Conservation (phyloP, 2,113 vertebrate genomes). For the Trichechus manatus region DNA sequence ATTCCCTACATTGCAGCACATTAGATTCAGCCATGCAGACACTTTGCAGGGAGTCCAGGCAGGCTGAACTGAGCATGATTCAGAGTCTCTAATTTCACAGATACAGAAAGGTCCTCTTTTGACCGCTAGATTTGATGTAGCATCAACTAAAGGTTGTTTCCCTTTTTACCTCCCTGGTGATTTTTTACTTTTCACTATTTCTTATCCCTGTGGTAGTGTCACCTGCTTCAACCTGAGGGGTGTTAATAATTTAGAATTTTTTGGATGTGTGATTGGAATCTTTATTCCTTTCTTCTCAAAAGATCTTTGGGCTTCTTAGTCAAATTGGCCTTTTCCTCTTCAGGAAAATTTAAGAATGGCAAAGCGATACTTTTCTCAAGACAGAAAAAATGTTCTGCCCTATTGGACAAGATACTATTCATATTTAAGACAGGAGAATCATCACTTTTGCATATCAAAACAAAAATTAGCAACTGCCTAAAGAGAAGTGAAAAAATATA, state of each 20-base stretch:
- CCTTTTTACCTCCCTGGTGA: neutral
- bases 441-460: neutral
- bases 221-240: neutral
- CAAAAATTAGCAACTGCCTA: neutral
- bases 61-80: neutral
- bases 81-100: neutral
- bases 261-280: neutral
- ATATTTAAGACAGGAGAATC: neutral
- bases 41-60: neutral
- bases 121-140: neutral
- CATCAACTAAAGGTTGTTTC: neutral
- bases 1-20: neutral
- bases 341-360: constrained; percentile 33
- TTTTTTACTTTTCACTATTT: neutral
- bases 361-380: neutral
- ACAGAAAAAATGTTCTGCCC: neutral
- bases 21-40: neutral
- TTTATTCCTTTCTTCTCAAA: neutral
- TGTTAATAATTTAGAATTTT: constrained; percentile 1
- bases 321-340: neutral
- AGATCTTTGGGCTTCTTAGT: neutral
- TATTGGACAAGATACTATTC: neutral
- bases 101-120: neutral
- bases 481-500: neutral
- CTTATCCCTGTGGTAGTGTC: neutral